Evolutionary conservation across 2,888 invertebrate genomes (phyloP), one percentile per base, ranked within the genome.

Genomic region (Anorthoa munda): DNA sequence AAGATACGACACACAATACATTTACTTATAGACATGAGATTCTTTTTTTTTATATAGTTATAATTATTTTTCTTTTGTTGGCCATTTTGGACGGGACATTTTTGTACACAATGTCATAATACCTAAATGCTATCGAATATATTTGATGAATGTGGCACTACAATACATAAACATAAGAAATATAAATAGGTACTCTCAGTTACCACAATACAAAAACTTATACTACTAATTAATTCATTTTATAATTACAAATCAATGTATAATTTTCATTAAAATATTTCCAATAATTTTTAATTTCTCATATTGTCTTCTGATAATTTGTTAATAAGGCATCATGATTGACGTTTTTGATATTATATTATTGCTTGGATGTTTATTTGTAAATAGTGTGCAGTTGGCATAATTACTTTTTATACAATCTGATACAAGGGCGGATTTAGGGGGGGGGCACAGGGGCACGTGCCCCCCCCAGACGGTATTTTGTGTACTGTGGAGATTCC

Each of bases 251-350:
- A 78, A 81, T 81, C 26, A 86, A 81, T 77, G 63, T 75, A 79
- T 76, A 78, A 45, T 77, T 80, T 73, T 70, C 65, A 71, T 71
- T 80, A 82, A 80, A 77, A 85, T 80, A 80, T 79, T 74, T 76
- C 67, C 45, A 75, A 74, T 82, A 72, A 17, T 64, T 75, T 66
- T 70, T 71, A 66, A 39, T 65, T 69, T 13, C 26, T 21, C 66
- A 85, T 89, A 90, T 91, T 91, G 90, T 92, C 90, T 84, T 87
- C 84, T 83, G 53, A 50, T 72, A 75, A 55, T 75, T 46, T 72
- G 81, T 81, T 90, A 89, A 86, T 92, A 94, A 94, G 93, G 93
- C 94, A 91, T 88, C 88, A 73, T 85, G 83, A 89, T 90, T 90
- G 89, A 89, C 82, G 87, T 84, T 79, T 83, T 78, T 73, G 9